Evolutionary conservation across 2,797 vertebrate genomes (phyloP), one percentile per base, ranked within the genome.

Genomic region (Sebastes itinus): DNA sequence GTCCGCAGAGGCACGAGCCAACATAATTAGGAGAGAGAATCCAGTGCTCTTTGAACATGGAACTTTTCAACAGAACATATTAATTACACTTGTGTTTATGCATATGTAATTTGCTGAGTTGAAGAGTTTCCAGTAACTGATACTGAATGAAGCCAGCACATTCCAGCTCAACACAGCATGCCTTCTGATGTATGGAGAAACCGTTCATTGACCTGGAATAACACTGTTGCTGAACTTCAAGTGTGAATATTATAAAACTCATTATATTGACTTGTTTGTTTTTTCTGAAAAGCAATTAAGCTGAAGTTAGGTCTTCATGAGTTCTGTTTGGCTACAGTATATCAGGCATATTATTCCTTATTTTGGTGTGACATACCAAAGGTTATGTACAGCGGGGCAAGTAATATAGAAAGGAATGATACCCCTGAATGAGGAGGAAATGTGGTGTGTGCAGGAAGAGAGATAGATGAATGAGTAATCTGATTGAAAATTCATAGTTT

Each of bases 11-110:
- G 88, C 84, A 79, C 52, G 1, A 88, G 86, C 68, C 83, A 92
- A 93, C 84, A 85, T 95, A 92, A 95, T 94, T 93, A 93, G 90
- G 62, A 81, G 78, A 80, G 82, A 88, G 75, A 88, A 91, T 89
- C 69, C 69, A 58, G 78, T 89, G 77, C 87, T 92, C 91, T 95
- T 95, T 95, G 92, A 95, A 94, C 90, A 90, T 82, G 81, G 61
- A 90, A 91, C 75, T 90, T 89, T 92, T 89, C 82, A 66, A 74
- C 77, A 62, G 72, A 92, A 92, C 91, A 91, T 88, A 84, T 91
- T 90, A 87, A 92, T 92, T 92, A 88, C 86, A 91, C 83, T 92
- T 84, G 80, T 91, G 85, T 90, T 90, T 90, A 82, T 92, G 83
- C 78, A 85, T 82, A 75, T 87, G 81, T 58, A 49, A 72, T 92